phyloP scores from a whole-genome alignment of 1,140 invertebrate genomes.

The Tigriopus japonicus region DNA sequence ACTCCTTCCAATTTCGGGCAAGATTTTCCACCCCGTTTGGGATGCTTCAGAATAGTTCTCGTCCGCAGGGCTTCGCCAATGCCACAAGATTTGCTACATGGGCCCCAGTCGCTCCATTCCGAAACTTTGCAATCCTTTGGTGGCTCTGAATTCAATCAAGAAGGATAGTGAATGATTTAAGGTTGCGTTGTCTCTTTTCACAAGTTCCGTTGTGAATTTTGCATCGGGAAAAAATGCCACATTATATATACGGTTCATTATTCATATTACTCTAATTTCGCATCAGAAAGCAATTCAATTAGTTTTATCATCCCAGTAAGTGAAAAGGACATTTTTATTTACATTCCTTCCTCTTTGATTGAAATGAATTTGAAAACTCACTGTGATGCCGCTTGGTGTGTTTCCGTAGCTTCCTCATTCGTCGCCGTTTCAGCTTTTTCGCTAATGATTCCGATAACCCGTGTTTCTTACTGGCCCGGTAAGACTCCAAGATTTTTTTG shows the following conservation, averaged over 20 bases:
- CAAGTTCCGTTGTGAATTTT: no score
- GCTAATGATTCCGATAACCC: not conserved
- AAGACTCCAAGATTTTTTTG: slow-evolving; percentile 1
- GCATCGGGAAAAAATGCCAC: no score
- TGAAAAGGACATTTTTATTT: no score
- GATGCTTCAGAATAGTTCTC: slow-evolving; percentile 48
- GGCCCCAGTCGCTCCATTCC: slow-evolving; percentile 65
- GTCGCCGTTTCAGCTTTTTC: slow-evolving; percentile 16
- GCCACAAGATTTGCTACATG: slow-evolving; percentile 62
- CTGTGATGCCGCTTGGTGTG: not conserved
- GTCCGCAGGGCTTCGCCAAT: slow-evolving; percentile 63
- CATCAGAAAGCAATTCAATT: no score
- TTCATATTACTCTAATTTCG: no score
- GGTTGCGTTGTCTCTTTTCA: no score
- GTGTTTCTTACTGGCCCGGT: slow-evolving; percentile 11
- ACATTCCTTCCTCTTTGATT: no score
- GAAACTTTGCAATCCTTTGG: slow-evolving; percentile 48
- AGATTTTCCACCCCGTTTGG: slow-evolving; percentile 46
- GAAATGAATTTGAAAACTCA: no score
- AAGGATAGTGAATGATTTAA: no score
- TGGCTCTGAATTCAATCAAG: no score
- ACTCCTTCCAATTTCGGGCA: slow-evolving; percentile 48
- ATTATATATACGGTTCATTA: no score
- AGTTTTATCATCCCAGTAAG: no score
- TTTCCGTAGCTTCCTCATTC: slow-evolving; percentile 16